Percentiles rank a stretch among this genome's conserved stretches.
These are phyloP conservation scores for Atopsyche davidsoni DNA, from an alignment of 1,140 invertebrate genomes.

Conservation along the genomic window DNA sequence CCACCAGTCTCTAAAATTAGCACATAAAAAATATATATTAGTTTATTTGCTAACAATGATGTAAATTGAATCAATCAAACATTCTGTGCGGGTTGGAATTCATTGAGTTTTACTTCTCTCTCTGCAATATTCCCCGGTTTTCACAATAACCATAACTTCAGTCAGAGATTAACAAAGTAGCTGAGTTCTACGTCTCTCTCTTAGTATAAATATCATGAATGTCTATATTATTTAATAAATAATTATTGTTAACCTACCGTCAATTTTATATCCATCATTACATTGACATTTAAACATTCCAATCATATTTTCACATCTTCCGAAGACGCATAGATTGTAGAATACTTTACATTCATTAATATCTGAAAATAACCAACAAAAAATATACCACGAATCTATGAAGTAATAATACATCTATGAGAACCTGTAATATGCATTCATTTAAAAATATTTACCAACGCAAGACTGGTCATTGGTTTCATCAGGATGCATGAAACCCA, in stretches of 20 bases:
- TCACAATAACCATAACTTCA: too few relatives aligned
- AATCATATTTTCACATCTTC: constrained; percentile 80
- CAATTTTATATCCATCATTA: constrained; percentile 76
- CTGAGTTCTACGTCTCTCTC: too few relatives aligned
- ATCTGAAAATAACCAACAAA: constrained; percentile 44
- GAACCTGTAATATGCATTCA: not conserved
- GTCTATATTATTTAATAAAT: not conserved
- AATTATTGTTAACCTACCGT: constrained; percentile 42
- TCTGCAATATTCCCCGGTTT: too few relatives aligned
- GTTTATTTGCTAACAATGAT: too few relatives aligned
- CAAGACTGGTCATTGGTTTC: constrained; percentile 52
- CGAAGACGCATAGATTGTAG: constrained; percentile 79
- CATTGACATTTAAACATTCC: constrained; percentile 85
- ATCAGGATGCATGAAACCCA: constrained; percentile 72
- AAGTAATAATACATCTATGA: not conserved
- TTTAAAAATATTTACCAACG: constrained; percentile 47
- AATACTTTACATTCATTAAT: constrained; percentile 76
- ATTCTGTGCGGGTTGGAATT: too few relatives aligned
- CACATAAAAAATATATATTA: too few relatives aligned
- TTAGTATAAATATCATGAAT: too few relatives aligned
- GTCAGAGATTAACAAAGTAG: too few relatives aligned
- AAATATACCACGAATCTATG: constrained; percentile 6
- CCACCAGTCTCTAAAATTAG: constrained; percentile 43
- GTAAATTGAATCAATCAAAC: too few relatives aligned
- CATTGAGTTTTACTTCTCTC: too few relatives aligned